Evolutionary conservation across 2,888 invertebrate species (phyloP).

Genomic region (Ormyrus pomaceus): DNA sequence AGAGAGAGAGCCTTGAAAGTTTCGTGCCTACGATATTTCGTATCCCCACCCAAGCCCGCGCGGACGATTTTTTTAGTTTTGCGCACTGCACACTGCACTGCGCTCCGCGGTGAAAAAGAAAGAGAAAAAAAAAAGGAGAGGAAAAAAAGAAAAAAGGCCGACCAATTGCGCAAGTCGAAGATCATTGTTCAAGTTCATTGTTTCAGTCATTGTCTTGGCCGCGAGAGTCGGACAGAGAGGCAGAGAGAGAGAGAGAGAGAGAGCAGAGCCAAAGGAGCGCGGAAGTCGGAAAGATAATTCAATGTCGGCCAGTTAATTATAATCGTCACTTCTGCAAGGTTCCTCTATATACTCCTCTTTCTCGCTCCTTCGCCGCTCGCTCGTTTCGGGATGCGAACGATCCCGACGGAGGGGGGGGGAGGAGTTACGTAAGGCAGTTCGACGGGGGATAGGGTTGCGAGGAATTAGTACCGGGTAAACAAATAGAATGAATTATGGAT

Average conservation of each 20-base stretch:
- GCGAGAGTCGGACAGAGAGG: constrained; percentile 10
- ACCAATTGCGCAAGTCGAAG: constrained; percentile 54
- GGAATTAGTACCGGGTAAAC: too few species aligned
- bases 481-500: background rate
- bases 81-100: constrained; percentile 41
- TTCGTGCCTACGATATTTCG: too few species aligned
- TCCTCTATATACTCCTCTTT: constrained; percentile 41
- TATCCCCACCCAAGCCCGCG: background rate
- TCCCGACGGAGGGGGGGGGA: too few species aligned
- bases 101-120: too few species aligned
- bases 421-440: too few species aligned
- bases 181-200: constrained; percentile 59
- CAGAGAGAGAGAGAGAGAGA: constrained; percentile 17
- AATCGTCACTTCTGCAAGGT: constrained; percentile 53
- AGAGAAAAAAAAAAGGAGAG: too few species aligned
- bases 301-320: constrained; percentile 46
- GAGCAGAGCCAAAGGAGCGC: constrained; percentile 5
- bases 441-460: too few species aligned
- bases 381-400: background rate
- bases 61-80: constrained; percentile 22
- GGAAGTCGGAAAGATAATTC: constrained; percentile 48
- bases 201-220: constrained; percentile 56
- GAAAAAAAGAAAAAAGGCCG: constrained; percentile 8
- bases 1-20: too few species aligned
- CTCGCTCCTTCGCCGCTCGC: constrained; percentile 11